phyloP scores from a whole-genome alignment of 2,888 invertebrate genomes.

The Zygogramma bicolorata region DNA sequence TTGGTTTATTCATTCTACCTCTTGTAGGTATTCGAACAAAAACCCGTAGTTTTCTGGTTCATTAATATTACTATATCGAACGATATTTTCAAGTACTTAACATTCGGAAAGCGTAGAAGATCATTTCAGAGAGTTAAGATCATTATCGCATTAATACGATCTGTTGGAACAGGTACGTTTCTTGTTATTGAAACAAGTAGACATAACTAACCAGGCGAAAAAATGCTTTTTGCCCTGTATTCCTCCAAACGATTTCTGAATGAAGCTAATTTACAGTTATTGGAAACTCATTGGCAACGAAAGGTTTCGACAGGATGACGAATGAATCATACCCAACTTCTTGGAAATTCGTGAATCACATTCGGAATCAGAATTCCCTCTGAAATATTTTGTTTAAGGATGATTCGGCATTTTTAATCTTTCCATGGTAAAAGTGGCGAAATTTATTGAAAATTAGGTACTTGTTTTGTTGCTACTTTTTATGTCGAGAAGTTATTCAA shows the following conservation, averaged over 20 bases:
- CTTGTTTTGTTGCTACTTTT: too few species aligned
- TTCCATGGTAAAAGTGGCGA: too few species aligned
- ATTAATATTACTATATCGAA: background rate
- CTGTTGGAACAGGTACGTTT: conserved; percentile 16
- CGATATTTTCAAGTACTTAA: conserved; percentile 14
- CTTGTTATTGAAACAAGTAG: conserved; percentile 21
- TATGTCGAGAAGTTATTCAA: too few species aligned
- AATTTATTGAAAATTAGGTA: too few species aligned
- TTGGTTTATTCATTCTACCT: too few species aligned
- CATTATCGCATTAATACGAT: conserved; percentile 19
- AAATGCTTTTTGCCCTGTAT: conserved; percentile 10
- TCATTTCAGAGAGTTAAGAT: conserved; percentile 15
- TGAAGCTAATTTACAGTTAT: background rate
- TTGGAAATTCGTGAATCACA: background rate
- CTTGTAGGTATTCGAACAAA: too few species aligned
- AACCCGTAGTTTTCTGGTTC: background rate
- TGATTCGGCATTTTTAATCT: background rate
- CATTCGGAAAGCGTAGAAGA: conserved; percentile 8
- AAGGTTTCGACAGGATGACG: background rate
- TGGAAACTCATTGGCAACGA: background rate
- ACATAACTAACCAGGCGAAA: conserved; percentile 25
- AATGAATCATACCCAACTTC: background rate
- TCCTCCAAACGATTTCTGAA: background rate
- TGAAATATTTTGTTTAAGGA: background rate
- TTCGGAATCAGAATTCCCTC: background rate